Percentiles rank a stretch among this genome's conserved stretches.
Evolutionary conservation across 2,113 vertebrate genomes (phyloP).

Genomic region (Aptenodytes forsteri): DNA sequence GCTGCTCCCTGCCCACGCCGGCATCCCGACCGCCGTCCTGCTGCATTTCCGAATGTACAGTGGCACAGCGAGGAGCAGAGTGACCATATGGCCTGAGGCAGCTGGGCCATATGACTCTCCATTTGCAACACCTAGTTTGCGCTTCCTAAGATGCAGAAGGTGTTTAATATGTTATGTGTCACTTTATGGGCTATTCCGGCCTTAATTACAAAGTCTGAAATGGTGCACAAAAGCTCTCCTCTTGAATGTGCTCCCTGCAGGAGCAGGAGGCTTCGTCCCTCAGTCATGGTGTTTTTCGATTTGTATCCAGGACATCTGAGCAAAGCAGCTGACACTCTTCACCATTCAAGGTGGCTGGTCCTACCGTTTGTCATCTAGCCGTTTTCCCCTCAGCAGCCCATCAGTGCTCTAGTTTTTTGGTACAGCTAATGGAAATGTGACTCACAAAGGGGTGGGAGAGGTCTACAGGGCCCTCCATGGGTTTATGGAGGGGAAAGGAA

Average conservation of each 20-base stretch:
- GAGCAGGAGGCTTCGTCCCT: neutral
- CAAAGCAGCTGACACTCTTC: neutral
- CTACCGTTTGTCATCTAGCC: neutral
- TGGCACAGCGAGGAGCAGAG: neutral
- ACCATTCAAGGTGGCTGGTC: neutral
- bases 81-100: conserved; percentile 34
- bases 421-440: neutral
- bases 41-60: neutral
- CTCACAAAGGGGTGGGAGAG: neutral
- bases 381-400: neutral
- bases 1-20: neutral
- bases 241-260: neutral
- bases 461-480: fast-evolving
- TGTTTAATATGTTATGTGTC: conserved; percentile 48
- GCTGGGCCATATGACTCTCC: conserved; percentile 9
- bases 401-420: neutral
- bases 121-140: neutral
- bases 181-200: neutral
- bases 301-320: neutral
- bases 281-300: neutral
- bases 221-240: neutral
- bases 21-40: neutral
- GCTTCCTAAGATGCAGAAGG: neutral
- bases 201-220: conserved; percentile 24
- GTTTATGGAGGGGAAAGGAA: neutral